Conservation (phyloP, 2,888 invertebrate genomes). For the Cephalotes varians region DNA sequence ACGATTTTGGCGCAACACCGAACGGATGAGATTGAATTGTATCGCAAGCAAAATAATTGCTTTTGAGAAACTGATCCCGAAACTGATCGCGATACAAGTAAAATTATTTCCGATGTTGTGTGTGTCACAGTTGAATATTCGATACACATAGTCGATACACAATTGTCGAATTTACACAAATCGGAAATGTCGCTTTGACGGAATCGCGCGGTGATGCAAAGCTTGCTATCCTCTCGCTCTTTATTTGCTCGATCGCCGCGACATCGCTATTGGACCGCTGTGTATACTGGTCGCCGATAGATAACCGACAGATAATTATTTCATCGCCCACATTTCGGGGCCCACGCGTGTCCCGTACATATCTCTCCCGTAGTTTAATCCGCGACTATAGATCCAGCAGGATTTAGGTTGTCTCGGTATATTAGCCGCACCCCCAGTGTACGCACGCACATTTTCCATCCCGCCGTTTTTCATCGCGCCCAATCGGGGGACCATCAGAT, state of each 20-base stretch:
- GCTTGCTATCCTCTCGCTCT: background rate
- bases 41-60: background rate
- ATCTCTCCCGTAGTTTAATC: constrained; percentile 18
- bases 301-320: constrained; percentile 32
- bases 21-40: background rate
- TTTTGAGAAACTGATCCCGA: background rate
- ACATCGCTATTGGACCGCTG: background rate
- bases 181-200: background rate
- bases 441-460: constrained; percentile 36
- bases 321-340: constrained; percentile 13
- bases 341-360: constrained; percentile 4
- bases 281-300: background rate
- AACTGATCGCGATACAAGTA: background rate
- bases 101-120: background rate
- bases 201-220: no score
- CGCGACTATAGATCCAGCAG: constrained; percentile 34
- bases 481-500: background rate
- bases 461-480: constrained; percentile 30
- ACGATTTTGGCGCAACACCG: background rate
- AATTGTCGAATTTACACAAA: background rate
- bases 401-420: constrained; percentile 49
- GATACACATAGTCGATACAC: background rate
- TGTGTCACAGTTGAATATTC: background rate
- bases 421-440: constrained; percentile 25
- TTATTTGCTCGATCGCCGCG: background rate